Evolutionary conservation across 2,113 vertebrate species (phyloP).

Genomic region (Percina caprodes): DNA sequence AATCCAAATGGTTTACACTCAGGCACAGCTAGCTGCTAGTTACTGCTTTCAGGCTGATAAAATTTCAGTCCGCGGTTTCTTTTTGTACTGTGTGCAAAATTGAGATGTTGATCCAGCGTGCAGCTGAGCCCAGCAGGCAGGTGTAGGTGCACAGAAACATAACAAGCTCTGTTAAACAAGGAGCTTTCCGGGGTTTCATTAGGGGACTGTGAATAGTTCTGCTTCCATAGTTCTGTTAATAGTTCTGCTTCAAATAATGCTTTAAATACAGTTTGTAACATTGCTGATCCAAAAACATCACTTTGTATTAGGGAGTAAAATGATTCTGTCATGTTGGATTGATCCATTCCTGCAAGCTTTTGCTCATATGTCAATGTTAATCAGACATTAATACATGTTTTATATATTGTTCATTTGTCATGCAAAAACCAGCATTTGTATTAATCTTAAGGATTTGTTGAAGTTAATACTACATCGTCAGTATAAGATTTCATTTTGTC

Average conservation of each 20-base stretch:
- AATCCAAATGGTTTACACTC: conserved; percentile 19
- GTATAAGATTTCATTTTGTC: background rate
- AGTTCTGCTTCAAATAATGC: too few relatives aligned
- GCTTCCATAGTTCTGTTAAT: too few relatives aligned
- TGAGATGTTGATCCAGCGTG: conserved; percentile 60
- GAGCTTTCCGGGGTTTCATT: conserved; percentile 4
- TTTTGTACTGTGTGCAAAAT: conserved; percentile 35
- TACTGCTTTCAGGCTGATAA: conserved; percentile 39
- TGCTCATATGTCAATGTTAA: background rate
- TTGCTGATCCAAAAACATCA: background rate
- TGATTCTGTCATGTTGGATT: background rate
- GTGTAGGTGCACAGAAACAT: conserved; percentile 31
- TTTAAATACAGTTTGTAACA: background rate
- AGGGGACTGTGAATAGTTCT: background rate
- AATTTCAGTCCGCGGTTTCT: conserved; percentile 35
- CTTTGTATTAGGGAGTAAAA: background rate
- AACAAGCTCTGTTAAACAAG: conserved; percentile 19
- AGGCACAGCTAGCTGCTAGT: conserved; percentile 26
- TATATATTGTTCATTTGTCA: background rate
- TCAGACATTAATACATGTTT: background rate
- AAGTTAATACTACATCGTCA: too few relatives aligned
- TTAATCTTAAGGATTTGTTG: background rate
- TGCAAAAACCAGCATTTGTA: background rate
- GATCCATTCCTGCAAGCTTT: background rate
- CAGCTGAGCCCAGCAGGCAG: conserved; percentile 48